Evolutionary conservation across 1,140 invertebrate genomes (phyloP), one percentile per base, ranked within the genome.

Genomic region (Eubasilissa regina): DNA sequence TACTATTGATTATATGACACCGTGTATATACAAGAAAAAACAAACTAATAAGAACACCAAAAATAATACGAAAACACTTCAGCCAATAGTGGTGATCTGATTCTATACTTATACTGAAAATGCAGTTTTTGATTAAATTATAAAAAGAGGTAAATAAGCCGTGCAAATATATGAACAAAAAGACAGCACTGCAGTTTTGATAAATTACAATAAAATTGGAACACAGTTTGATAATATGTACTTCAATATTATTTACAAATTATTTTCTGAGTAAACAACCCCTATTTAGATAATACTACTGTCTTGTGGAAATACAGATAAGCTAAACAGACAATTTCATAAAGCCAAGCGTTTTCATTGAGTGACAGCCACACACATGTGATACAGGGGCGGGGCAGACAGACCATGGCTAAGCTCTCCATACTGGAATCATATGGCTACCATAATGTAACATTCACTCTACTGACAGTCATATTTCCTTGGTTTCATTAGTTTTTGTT

Each of bases 331-430:
- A 45, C n/a, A 53, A 77, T 1, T 66, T 64, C 48, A 78, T 47
- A 78, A 76, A 78, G 76, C 78, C 62, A 82, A 82, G 81, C 78
- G 56, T 56, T 74, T 73, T 58, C 62, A 60, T n/a, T 55, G 48
- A 53, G 75, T 79, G 75, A 81, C 53, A 74, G 75, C 66, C 45
- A 78, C 62, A 78, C 75, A 51, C 75, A 51, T 73, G 78, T 66
- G 76, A 75, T 13, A 58, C 75, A 82, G 81, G 81, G 81, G 81
- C 78, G 81, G 81, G 81, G 81, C 81, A 79, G 78, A 82, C 74
- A 80, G 74, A 79, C 70, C 79, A 55, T 77, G 60, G 47, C 60
- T 47, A 77, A 77, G 70, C 70, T 74, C 70, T 70, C 51, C 66
- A 70, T 64, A 21, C 19, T 43, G 19, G 12, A 25, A 48, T 9